phyloP scores from a whole-genome alignment of 2,113 vertebrate genomes.

The Centropus unirufus region DNA sequence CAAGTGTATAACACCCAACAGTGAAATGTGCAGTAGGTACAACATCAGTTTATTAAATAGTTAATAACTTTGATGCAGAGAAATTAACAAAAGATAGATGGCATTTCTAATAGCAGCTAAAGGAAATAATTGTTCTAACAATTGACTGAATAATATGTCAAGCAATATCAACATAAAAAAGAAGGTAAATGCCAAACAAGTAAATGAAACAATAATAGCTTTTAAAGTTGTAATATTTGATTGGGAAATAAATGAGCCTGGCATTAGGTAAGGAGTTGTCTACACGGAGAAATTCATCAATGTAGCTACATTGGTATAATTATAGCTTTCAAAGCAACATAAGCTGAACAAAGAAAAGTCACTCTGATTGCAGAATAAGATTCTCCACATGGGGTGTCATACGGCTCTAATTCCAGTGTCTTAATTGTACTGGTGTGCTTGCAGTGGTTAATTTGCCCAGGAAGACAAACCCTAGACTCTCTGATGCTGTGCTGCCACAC shows the following conservation, averaged over 20 bases:
- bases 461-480: accelerated
- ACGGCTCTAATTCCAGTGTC: background rate
- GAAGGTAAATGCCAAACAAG: constrained; percentile 36
- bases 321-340: background rate
- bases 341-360: background rate
- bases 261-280: background rate
- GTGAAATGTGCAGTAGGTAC: background rate
- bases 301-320: background rate
- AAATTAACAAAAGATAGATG: constrained; percentile 58
- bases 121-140: constrained; percentile 65
- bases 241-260: background rate
- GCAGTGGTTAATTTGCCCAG: accelerated
- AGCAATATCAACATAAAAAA: constrained; percentile 46
- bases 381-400: accelerated
- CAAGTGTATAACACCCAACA: background rate
- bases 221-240: constrained; percentile 1
- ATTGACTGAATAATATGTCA: constrained; percentile 59
- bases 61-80: constrained; percentile 46
- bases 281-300: background rate
- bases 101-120: constrained; percentile 49
- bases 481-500: accelerated
- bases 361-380: background rate
- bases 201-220: constrained; percentile 41
- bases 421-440: accelerated
- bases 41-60: background rate